Evolutionary conservation across 2,113 vertebrate genomes (phyloP).

Genomic region (Cyphomyrus discorhynchus): DNA sequence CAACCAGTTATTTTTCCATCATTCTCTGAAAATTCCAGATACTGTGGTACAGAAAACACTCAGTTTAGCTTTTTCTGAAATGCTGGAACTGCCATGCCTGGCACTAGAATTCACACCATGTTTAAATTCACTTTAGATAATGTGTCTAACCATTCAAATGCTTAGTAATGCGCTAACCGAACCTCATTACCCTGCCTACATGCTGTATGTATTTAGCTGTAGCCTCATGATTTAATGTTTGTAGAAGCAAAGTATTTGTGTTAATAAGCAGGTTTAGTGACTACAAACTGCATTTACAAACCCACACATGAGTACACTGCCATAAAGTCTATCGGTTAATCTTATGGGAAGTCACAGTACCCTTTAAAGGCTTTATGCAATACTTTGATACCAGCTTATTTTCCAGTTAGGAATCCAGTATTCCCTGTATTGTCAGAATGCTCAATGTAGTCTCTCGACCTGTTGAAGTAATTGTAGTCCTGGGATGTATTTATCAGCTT

Average conservation of each 20-base stretch:
- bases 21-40: neutral
- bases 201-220: neutral
- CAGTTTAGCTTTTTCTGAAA: neutral
- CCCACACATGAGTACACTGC: neutral
- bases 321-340: neutral
- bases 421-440: neutral
- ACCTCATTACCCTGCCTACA: neutral
- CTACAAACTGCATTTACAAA: neutral
- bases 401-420: neutral
- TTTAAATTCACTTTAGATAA: neutral
- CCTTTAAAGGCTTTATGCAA: neutral
- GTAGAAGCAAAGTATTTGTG: neutral
- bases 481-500: neutral
- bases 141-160: no score
- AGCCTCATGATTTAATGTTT: neutral
- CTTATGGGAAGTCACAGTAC: neutral
- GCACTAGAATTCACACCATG: neutral
- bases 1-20: neutral
- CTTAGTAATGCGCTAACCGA: no score
- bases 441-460: neutral
- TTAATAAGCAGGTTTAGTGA: neutral
- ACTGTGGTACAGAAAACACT: neutral
- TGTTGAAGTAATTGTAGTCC: neutral
- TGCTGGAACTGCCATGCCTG: neutral
- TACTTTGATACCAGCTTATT: neutral